Evolutionary conservation across 2,888 invertebrate species (phyloP), one percentile per base, ranked within the genome.

Genomic region (Eupithecia subumbrata): DNA sequence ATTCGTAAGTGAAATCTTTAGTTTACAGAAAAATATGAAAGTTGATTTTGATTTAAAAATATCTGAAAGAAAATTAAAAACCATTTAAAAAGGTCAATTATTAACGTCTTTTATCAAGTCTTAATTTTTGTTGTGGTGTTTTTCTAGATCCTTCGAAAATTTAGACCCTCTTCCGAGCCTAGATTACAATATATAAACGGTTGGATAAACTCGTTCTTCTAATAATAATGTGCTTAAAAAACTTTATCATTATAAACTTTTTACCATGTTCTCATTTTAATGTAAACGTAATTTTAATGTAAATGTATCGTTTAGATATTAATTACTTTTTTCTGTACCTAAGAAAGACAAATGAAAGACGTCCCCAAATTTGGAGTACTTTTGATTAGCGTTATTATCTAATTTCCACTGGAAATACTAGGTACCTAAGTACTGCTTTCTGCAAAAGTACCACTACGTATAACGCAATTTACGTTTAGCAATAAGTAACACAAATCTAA

Each of bases 1-100:
- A 90, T 95, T 84, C 94, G 94, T 95, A 88, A 93, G 94, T 92
- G 74, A 7, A 63, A 34, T 68, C 69, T 75, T 64, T 60, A 34
- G 52, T 37, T 71, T 12, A 22, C 16, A 3, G 1, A 25, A 56
- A 56, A 56, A 14, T 60, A 60, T 12, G 11, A 11, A 56, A 11
- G 22, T 22, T n/a, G 52, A 18, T 18, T 43, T 43, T 43, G 14
- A 3, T 43, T 1, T 12, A 14, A 12, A 43, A 12, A 8, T 9
- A 9, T 8, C 2, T 52, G 1, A 9, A n/a, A 56, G 11, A 22
- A 22, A 56, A 9, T n/a, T n/a, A 0, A 56, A 22, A 56, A 22
- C 1, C 11, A 11, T 22, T 56, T 56, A 4, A 11, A 22, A 11
- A 30, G 30, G n/a, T 52, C 18, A 8, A 0, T 8, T n/a, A 22